Base-by-base conservation (phyloP, 2,113 vertebrate genomes). In the Mixornis gularis region DNA sequence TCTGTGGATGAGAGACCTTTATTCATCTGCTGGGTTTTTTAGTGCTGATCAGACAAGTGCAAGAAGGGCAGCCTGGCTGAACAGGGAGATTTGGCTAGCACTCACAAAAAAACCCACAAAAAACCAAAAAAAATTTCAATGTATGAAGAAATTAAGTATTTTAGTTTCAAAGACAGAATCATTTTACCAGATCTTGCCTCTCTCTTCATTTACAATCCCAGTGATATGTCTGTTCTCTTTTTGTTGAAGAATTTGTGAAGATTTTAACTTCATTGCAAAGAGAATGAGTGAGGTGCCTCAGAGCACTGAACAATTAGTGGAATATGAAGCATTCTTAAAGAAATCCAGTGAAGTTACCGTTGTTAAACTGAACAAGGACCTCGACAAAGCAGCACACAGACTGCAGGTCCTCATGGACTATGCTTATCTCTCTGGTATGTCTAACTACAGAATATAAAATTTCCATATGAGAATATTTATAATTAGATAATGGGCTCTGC, bases 371-470 rank as follows among this genome's bases (percentile, higher is more conserved):
- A 96, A 90, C 24, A 95, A 96, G 40, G 97, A 99, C 22, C 96
- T 99, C 3, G 18, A 90, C 22, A 97, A 98, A 87, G 98, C 98
- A 9, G 73, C 62, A 18, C 58, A 19, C 17, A 97, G 98, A 17
- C 95, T 99, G 17, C 85, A 94, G 62, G 98, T 99, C 94, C 97
- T 99, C 44, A 92, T 98, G 95, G 98, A 98, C 93, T 98, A 98
- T 13, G 98, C 98, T 85, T 94, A 96, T 49, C 96, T 99, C 84
- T 90, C 98, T 27, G 41, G 98, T 99, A 97, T 70, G 97, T 96
- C 40, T 49, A 60, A 40, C 30, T 79, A 49, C 43, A 63, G 32
- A 58, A 65, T 40, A 46, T 51, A 20, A 68, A 55, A 85, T 77
- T n/a, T 70, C 26, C 30, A 13, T 40, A 4, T 60, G n/a, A 41